phyloP scores from a whole-genome alignment of 2,113 vertebrate genomes.

The Rafetus swinhoei region DNA sequence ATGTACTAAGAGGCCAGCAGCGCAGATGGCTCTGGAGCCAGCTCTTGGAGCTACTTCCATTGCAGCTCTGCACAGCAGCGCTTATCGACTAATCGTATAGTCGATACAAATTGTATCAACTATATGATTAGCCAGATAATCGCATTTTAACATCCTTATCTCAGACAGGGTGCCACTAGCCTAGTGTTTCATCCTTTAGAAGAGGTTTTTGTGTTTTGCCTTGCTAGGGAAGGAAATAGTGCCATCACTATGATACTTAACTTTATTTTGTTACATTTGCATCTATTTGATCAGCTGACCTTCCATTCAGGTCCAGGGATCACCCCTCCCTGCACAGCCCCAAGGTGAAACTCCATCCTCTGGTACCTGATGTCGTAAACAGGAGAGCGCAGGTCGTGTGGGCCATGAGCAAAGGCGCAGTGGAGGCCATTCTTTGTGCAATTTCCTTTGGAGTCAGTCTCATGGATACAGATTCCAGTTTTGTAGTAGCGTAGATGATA shows the following conservation, averaged over 20 bases:
- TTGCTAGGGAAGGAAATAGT: neutral
- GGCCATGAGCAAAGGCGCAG: conserved; percentile 97
- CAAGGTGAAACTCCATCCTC: neutral
- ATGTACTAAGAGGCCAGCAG: no score
- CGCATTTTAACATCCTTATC: no score
- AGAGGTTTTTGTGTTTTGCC: neutral
- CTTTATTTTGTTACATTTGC: neutral
- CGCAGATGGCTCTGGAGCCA: no score
- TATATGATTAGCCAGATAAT: no score
- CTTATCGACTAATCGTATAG: no score
- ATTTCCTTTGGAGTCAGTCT: conserved; percentile 96
- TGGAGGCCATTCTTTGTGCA: conserved; percentile 97
- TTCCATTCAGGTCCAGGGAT: neutral
- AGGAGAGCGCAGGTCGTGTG: conserved; percentile 94
- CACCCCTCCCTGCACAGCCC: neutral
- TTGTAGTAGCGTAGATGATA: conserved; percentile 98
- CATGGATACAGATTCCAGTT: conserved; percentile 97
- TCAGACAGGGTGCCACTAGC: neutral
- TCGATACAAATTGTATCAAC: no score
- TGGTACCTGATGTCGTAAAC: conserved; percentile 95
- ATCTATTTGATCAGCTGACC: neutral
- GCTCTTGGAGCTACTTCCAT: no score
- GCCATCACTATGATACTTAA: neutral
- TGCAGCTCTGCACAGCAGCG: no score
- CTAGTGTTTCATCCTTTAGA: neutral